Percentiles rank a stretch among this genome's conserved stretches.
phyloP scores from a whole-genome alignment of 2,888 invertebrate species.

The Leucophenga maculata region DNA sequence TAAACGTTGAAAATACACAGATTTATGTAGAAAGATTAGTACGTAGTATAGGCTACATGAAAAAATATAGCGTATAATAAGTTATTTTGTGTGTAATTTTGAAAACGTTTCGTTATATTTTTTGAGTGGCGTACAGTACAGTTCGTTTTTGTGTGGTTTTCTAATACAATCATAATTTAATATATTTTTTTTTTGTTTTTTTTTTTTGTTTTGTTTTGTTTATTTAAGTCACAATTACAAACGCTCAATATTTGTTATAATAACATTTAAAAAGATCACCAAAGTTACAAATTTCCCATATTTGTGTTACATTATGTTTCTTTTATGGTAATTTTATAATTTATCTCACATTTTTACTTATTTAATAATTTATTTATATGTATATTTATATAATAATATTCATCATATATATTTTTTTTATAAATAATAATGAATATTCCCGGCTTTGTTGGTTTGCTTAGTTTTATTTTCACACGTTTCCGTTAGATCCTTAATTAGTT shows the following conservation, averaged over 20 bases:
- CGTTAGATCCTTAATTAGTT: neutral
- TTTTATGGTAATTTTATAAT: conserved; percentile 36
- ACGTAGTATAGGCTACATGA: too few species aligned
- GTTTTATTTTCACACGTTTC: neutral
- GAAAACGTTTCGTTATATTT: neutral
- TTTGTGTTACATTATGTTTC: conserved; percentile 47
- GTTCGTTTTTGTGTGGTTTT: neutral
- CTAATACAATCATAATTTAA: neutral
- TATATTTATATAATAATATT: conserved; percentile 22
- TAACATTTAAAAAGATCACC: conserved; percentile 67
- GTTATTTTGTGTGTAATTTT: too few species aligned
- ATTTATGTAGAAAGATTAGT: too few species aligned
- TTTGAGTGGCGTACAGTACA: neutral
- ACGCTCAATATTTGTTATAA: conserved; percentile 29
- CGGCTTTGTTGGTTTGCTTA: conserved; percentile 57
- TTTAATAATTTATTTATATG: conserved; percentile 23
- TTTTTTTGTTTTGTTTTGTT: neutral
- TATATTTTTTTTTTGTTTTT: too few species aligned
- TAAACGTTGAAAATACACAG: too few species aligned
- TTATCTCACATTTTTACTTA: conserved; percentile 45
- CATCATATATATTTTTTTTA: conserved; percentile 47
- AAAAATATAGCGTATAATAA: too few species aligned
- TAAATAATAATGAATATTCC: conserved; percentile 50
- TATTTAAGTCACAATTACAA: conserved; percentile 10
- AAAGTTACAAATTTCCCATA: conserved; percentile 66